Percentiles rank a stretch among this genome's conserved stretches.
phyloP scores from a whole-genome alignment of 2,113 vertebrate species.

The Lagopus muta region DNA sequence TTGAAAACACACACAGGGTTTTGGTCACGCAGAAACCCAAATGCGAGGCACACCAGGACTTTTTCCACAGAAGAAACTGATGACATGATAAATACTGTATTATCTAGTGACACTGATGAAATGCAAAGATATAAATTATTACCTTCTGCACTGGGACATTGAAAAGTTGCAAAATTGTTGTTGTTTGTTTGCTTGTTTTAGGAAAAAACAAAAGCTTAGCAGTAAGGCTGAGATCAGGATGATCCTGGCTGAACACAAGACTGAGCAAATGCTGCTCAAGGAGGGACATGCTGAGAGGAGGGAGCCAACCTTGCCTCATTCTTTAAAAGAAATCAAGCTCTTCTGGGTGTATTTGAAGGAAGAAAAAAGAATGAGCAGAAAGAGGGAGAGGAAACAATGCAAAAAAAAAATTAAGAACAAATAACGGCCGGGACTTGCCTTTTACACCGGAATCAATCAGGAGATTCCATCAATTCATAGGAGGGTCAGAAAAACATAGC shows the following conservation, averaged over 20 bases:
- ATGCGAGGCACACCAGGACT: not conserved
- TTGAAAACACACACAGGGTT: not conserved
- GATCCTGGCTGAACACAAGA: not conserved
- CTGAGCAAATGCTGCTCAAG: accelerated
- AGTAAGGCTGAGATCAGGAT: not conserved
- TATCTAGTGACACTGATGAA: not conserved
- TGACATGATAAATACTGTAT: not conserved
- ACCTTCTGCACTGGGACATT: not conserved
- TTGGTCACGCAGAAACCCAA: not conserved
- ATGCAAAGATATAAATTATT: not conserved
- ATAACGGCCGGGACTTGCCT: not conserved
- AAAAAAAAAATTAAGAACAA: not conserved
- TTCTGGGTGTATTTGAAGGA: not conserved
- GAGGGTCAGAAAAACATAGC: not conserved
- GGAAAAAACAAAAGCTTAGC: not conserved
- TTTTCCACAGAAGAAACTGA: not conserved
- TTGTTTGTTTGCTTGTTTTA: not conserved
- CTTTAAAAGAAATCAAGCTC: not conserved
- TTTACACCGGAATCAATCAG: not conserved
- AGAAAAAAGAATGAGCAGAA: not conserved
- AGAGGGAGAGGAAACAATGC: not conserved
- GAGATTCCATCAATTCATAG: not conserved
- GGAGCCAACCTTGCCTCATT: not conserved
- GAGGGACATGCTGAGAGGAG: too few species aligned
- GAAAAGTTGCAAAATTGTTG: not conserved